Evolutionary conservation across 2,888 invertebrate species (phyloP).

Genomic region (Andrena chrysosceles): DNA sequence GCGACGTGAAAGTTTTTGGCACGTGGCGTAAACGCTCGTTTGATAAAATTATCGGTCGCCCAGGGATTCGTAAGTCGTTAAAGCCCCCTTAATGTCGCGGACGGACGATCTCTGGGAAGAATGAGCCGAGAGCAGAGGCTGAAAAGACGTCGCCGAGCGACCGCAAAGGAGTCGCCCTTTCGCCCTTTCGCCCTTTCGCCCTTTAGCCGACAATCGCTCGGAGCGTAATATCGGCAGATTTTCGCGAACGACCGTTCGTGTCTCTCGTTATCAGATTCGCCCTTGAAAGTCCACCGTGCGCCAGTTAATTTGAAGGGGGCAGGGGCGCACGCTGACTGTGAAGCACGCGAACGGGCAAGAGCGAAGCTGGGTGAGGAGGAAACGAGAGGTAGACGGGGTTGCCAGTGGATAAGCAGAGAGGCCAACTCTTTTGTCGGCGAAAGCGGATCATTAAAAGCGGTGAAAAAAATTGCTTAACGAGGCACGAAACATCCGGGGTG

Average conservation of each 20-base stretch:
- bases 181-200: neutral
- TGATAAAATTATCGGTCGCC: slow-evolving; percentile 3
- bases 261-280: slow-evolving; percentile 43
- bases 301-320: slow-evolving; percentile 27
- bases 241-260: slow-evolving; percentile 23
- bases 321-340: neutral
- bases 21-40: neutral
- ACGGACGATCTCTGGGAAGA: neutral
- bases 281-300: slow-evolving; percentile 21
- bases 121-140: neutral
- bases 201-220: slow-evolving; percentile 14
- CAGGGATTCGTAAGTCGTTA: slow-evolving; percentile 12
- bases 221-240: slow-evolving; percentile 23
- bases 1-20: neutral
- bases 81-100: slow-evolving; percentile 1
- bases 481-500: slow-evolving; percentile 57
- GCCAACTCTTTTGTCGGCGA: slow-evolving; percentile 38
- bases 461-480: slow-evolving; percentile 66
- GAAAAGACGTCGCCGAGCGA: slow-evolving; percentile 8
- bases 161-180: slow-evolving; percentile 22
- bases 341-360: neutral
- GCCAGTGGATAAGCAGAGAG: slow-evolving; percentile 6
- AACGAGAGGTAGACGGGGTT: neutral
- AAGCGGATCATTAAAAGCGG: slow-evolving; percentile 57
- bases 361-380: neutral